Evolutionary conservation across 2,113 vertebrate genomes (phyloP).

Genomic region (Halichoerus grypus): DNA sequence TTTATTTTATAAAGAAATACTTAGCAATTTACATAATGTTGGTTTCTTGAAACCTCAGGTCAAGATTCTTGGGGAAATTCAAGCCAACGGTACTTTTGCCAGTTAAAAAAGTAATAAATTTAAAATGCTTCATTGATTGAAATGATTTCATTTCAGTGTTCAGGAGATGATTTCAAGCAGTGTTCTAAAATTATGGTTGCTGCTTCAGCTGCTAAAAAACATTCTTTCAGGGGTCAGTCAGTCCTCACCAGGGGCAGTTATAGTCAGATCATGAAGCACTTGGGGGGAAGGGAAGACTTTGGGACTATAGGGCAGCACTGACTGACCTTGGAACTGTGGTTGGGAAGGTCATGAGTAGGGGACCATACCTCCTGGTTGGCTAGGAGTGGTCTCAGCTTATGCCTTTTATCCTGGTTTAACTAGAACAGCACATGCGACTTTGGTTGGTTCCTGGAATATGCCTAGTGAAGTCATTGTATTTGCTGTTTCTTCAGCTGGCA

Average conservation of each 20-base stretch:
- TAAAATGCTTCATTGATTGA: neutral
- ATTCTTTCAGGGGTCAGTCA: neutral
- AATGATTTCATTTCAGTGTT: neutral
- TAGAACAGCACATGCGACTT: neutral
- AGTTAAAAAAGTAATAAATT: neutral
- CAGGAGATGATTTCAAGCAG: neutral
- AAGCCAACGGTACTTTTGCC: neutral
- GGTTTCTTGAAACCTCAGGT: conserved; percentile 15
- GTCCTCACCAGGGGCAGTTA: neutral
- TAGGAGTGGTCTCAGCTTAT: neutral
- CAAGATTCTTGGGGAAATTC: neutral
- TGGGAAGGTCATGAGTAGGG: neutral
- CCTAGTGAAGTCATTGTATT: neutral
- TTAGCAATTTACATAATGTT: neutral
- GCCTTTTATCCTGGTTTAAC: neutral
- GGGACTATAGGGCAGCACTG: neutral
- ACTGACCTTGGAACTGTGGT: neutral
- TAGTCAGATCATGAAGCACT: too few relatives aligned
- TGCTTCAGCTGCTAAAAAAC: neutral
- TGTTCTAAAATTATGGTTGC: neutral
- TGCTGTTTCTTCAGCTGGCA: neutral
- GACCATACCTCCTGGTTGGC: neutral
- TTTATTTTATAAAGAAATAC: conserved; percentile 61
- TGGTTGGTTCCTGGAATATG: neutral
- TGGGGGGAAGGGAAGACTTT: neutral